Evolutionary conservation across 2,888 invertebrate genomes (phyloP).

Genomic region (Erebia epiphron): DNA sequence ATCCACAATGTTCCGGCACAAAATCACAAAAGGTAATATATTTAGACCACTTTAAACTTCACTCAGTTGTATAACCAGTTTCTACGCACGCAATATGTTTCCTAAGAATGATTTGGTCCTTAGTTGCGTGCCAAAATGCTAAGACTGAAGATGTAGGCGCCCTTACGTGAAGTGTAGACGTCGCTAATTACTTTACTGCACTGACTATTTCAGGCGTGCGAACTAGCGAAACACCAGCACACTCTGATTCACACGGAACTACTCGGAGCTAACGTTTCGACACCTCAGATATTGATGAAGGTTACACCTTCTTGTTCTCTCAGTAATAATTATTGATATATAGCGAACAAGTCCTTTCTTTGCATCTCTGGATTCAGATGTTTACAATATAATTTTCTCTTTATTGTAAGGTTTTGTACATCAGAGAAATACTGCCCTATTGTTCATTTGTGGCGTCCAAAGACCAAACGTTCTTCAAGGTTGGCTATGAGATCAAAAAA

Average conservation of each 20-base stretch:
- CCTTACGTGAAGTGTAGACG: conserved; percentile 52
- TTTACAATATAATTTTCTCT: neutral
- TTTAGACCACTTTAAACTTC: conserved; percentile 11
- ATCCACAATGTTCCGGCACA: conserved; percentile 5
- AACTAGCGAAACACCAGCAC: conserved; percentile 65
- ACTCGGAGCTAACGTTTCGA: conserved; percentile 66
- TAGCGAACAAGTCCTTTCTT: conserved; percentile 24
- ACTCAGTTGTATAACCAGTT: conserved; percentile 22
- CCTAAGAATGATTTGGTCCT: conserved; percentile 19
- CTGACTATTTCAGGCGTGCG: conserved; percentile 71
- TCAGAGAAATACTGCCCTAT: neutral
- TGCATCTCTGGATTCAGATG: neutral
- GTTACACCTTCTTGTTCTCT: conserved; percentile 48
- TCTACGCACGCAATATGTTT: conserved; percentile 17
- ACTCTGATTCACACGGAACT: conserved; percentile 70
- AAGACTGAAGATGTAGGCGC: conserved; percentile 45
- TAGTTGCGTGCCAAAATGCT: conserved; percentile 22
- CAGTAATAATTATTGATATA: conserved; percentile 25
- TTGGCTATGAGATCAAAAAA: neutral
- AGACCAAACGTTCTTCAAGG: neutral
- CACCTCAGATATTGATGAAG: conserved; percentile 67
- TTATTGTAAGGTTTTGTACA: neutral
- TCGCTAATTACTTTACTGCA: conserved; percentile 64
- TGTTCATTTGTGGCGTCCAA: neutral
- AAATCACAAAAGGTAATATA: neutral